Percentiles rank a stretch among this genome's conserved stretches.
phyloP scores from a whole-genome alignment of 1,140 invertebrate species.

The Pantala flavescens region DNA sequence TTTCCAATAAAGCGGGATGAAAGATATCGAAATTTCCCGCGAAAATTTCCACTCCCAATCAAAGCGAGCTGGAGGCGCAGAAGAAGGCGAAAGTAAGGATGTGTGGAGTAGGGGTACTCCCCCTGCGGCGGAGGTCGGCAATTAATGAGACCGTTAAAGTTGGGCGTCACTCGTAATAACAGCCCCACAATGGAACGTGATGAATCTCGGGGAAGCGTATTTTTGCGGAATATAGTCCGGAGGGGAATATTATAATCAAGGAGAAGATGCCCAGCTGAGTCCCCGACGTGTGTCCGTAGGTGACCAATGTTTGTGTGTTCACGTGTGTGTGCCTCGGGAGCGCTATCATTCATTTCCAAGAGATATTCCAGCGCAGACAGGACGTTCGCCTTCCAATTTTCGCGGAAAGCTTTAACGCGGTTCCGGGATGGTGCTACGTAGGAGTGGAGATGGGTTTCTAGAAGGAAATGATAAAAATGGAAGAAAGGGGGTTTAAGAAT shows the following conservation, averaged over 20 bases:
- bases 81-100: background rate
- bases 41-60: background rate
- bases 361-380: too few relatives aligned
- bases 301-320: background rate
- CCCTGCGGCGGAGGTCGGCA: background rate
- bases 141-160: conserved; percentile 4
- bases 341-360: too few relatives aligned
- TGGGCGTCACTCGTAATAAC: conserved; percentile 4
- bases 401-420: too few relatives aligned
- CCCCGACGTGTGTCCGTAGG: background rate
- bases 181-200: background rate
- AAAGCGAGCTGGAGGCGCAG: background rate
- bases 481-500: too few relatives aligned
- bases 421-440: too few relatives aligned
- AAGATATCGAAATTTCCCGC: background rate
- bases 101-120: background rate
- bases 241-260: background rate
- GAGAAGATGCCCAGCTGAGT: background rate
- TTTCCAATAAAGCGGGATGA: background rate
- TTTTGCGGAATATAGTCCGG: background rate
- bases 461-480: too few relatives aligned
- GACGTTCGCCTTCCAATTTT: too few relatives aligned
- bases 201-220: background rate
- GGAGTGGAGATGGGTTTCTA: too few relatives aligned
- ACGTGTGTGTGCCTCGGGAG: background rate